Evolutionary conservation across 92 coral and sea anemone genomes (phyloP).

Genomic region (Siderastrea radians): DNA sequence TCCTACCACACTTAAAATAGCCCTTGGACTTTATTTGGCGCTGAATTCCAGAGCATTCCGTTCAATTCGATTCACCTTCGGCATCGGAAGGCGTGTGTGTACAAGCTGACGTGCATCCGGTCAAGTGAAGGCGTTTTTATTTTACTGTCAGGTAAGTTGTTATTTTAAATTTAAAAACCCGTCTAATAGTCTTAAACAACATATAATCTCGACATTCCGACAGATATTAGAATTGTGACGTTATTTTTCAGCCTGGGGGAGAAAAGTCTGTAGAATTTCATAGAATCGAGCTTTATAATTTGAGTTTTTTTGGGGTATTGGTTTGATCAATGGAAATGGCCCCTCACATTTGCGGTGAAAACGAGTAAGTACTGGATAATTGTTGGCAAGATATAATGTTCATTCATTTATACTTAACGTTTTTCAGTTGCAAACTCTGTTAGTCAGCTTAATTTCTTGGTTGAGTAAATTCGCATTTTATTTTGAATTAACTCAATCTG

Average conservation of each 20-base stretch:
- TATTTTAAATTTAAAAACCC: neutral
- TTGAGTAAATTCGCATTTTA: neutral
- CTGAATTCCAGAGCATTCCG: constrained; percentile 28
- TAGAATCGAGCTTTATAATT: neutral
- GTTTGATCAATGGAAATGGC: neutral
- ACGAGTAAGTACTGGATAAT: neutral
- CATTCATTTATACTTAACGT: neutral
- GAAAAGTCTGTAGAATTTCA: neutral
- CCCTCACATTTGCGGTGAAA: constrained; percentile 1
- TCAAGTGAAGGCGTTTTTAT: neutral
- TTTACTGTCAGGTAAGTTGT: constrained; percentile 1
- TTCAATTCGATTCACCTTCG: constrained; percentile 22
- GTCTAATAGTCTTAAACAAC: neutral
- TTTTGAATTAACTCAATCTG: neutral
- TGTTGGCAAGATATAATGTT: neutral
- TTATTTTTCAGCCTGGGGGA: neutral
- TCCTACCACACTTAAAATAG: neutral
- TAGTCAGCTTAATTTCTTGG: neutral
- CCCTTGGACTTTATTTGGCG: neutral
- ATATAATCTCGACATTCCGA: neutral
- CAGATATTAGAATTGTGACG: neutral
- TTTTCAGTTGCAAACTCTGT: neutral
- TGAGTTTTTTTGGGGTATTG: neutral
- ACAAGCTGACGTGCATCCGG: constrained; percentile 20
- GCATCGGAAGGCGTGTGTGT: constrained; percentile 19